These are phyloP conservation scores for Aethina tumida DNA, from an alignment of 1,140 invertebrate genomes.

Conservation along the genomic window DNA sequence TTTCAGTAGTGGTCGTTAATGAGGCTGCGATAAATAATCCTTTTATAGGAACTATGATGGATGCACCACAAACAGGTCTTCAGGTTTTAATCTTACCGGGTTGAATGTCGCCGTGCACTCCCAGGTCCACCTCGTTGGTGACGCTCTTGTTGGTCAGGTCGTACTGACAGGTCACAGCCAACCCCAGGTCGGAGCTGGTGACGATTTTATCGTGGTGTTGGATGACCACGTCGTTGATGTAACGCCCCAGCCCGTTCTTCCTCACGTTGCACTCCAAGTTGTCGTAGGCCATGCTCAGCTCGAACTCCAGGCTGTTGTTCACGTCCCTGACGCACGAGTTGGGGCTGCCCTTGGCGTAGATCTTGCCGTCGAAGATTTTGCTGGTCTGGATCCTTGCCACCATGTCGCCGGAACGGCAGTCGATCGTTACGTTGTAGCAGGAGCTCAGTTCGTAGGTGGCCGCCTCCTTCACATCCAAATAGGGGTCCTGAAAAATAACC, in stretches of 20 bases:
- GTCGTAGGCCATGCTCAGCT: conserved; percentile 82
- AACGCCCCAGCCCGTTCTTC: conserved; percentile 71
- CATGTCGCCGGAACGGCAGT: conserved; percentile 87
- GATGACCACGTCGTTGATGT: conserved; percentile 82
- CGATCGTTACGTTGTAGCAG: conserved; percentile 90
- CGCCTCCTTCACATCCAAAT: conserved; percentile 78
- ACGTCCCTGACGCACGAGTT: conserved; percentile 86
- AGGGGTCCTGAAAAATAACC: conserved; percentile 61
- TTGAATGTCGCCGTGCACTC: conserved; percentile 71
- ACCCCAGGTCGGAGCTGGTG: conserved; percentile 83
- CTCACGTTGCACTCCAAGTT: conserved; percentile 84
- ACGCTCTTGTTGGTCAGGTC: conserved; percentile 89
- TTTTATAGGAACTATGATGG: too few species aligned
- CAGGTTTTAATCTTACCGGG: conserved; percentile 20
- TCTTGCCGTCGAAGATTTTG: conserved; percentile 87
- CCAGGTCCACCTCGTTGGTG: conserved; percentile 81
- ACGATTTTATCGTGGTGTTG: conserved; percentile 94
- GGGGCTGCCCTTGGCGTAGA: conserved; percentile 86
- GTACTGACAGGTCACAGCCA: conserved; percentile 87
- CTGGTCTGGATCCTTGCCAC: conserved; percentile 83
- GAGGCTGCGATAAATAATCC: too few species aligned
- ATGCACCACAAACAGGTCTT: too few species aligned
- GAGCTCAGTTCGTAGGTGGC: conserved; percentile 87
- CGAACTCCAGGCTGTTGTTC: conserved; percentile 73
- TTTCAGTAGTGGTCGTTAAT: too few species aligned